Evolutionary conservation across 1,140 invertebrate species (phyloP).

Genomic region (Yoshiicerus persimilis): DNA sequence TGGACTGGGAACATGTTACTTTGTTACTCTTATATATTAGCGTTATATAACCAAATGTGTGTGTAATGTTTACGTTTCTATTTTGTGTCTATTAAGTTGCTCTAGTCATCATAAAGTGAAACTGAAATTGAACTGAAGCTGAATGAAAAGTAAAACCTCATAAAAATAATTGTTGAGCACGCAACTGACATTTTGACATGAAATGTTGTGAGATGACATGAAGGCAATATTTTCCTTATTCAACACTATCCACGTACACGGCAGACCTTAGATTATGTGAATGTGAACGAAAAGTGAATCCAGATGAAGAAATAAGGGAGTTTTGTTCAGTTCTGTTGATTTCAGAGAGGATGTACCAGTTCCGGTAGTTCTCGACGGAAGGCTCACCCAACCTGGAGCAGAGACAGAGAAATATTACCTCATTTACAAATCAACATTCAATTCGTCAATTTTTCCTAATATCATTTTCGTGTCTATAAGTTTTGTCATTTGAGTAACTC

Average conservation of each 20-base stretch:
- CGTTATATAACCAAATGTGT: neutral
- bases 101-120: neutral
- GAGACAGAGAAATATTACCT: neutral
- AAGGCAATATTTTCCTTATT: neutral
- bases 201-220: slow-evolving; percentile 11
- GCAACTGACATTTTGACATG: slow-evolving; percentile 22
- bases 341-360: slow-evolving; percentile 14
- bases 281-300: neutral
- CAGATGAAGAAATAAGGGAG: neutral
- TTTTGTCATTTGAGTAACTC: too few species aligned
- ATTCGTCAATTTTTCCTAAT: too few species aligned
- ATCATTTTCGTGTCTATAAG: too few species aligned
- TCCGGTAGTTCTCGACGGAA: neutral
- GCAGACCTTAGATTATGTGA: neutral
- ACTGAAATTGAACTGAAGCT: neutral
- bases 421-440: too few species aligned
- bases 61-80: neutral
- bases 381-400: neutral
- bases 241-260: neutral
- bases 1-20: neutral
- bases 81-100: neutral
- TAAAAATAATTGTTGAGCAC: slow-evolving; percentile 17
- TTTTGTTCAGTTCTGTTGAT: neutral
- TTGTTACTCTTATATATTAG: neutral
- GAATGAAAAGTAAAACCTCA: slow-evolving; percentile 13